Evolutionary conservation across 2,797 vertebrate genomes (phyloP), one percentile per base, ranked within the genome.

Genomic region (Cyprinodon diabolis): DNA sequence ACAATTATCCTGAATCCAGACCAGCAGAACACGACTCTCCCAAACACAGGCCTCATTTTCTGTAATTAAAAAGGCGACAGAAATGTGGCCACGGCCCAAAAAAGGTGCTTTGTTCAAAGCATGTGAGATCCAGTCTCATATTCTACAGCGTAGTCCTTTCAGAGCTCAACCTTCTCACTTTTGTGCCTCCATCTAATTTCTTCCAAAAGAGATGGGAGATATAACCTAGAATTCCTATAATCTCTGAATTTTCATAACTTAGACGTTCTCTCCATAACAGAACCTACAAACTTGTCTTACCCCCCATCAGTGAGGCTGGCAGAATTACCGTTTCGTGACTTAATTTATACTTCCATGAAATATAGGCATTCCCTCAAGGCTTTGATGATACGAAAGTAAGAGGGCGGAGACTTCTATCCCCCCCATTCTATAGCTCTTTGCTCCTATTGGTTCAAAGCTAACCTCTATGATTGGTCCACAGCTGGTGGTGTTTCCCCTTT

Each of bases 401-500:
- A 62, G 43, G 77, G 75, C 48, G 80, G 77, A 65, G 63, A 74
- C 57, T 74, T 47, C 68, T 74, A 71, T 30, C 30, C 70, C 49
- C 5, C 60, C 48, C 66, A 75, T 66, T 54, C 52, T 76, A 72
- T 67, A 68, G 81, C 54, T 54, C 69, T 1, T 63, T 23, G 66
- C 78, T 83, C 75, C 87, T 81, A 90, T 88, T 92, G 91, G 90
- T 67, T 75, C 40, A 80, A 60, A 23, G 13, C 66, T 47, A 75
- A 75, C 77, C 57, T 77, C 83, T 70, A 8, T 72, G 86, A 92
- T 91, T 93, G 93, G 91, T 88, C 84, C 81, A 70, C 84, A 63
- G 63, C 72, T 74, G 57, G 78, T 48, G 56, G 87, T 87, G 83
- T 89, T 91, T 89, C 77, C 86, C 81, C 74, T 14, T 84, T 86